These are phyloP conservation scores for Agrotis segetum DNA, from an alignment of 2,888 invertebrate species.

Conservation along the genomic window DNA sequence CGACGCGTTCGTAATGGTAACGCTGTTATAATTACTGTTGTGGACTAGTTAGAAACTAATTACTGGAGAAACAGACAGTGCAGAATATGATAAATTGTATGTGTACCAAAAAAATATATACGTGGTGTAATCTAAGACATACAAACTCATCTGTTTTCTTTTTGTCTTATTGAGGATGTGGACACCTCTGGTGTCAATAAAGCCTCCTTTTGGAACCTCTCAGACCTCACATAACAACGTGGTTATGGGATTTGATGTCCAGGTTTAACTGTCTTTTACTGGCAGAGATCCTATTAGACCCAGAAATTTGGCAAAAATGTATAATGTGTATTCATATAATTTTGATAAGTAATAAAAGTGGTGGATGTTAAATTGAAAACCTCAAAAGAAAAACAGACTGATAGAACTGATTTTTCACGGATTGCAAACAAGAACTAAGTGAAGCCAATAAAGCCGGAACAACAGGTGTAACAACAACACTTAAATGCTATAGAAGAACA, in stretches of 20 bases:
- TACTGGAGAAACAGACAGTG: conserved; percentile 27
- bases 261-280: not conserved
- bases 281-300: not conserved
- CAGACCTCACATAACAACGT: not conserved
- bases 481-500: conserved; percentile 31
- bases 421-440: not conserved
- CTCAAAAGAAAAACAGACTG: not conserved
- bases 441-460: not conserved
- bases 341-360: no score
- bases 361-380: not conserved
- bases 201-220: no score
- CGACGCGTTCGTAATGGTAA: conserved; percentile 64
- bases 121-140: not conserved
- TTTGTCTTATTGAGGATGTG: no score
- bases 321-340: no score
- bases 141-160: not conserved
- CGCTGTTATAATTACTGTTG: conserved; percentile 68
- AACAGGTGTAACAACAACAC: conserved; percentile 6
- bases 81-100: not conserved
- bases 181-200: no score
- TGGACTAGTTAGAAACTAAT: conserved; percentile 65
- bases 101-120: not conserved
- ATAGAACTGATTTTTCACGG: not conserved
- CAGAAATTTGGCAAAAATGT: no score
- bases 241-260: not conserved